phyloP scores from a whole-genome alignment of 2,888 invertebrate genomes.

The Lasioglossum villosulum region DNA sequence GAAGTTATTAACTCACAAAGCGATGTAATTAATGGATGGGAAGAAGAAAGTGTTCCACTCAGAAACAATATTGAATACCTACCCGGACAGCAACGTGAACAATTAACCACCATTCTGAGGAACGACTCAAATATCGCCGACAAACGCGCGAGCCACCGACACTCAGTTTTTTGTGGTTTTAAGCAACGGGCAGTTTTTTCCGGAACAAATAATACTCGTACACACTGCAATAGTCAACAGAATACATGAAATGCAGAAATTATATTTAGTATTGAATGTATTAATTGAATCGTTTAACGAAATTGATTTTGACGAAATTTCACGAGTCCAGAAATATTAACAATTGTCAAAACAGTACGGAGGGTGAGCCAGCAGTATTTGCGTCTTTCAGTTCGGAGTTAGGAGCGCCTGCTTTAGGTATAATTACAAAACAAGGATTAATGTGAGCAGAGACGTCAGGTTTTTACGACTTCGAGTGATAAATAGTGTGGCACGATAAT shows the following conservation, averaged over 20 bases:
- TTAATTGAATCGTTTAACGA: neutral
- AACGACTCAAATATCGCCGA: neutral
- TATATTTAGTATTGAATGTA: neutral
- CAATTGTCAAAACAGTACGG: neutral
- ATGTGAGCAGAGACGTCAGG: neutral
- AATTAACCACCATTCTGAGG: neutral
- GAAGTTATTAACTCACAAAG: slow-evolving; percentile 15
- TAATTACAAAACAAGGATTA: neutral
- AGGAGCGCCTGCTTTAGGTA: neutral
- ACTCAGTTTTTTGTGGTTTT: neutral
- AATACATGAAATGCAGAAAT: neutral
- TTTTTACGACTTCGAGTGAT: slow-evolving; percentile 51
- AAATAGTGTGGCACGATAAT: slow-evolving; percentile 50
- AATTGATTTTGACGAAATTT: neutral
- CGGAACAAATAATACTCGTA: neutral
- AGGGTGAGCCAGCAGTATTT: neutral
- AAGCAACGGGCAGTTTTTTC: neutral
- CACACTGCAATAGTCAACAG: neutral
- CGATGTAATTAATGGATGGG: neutral
- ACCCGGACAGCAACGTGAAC: neutral
- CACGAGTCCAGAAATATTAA: neutral
- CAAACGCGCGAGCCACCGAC: neutral
- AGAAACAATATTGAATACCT: neutral
- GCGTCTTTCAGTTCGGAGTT: neutral
- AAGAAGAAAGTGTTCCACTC: neutral